Evolutionary conservation across 2,888 invertebrate species (phyloP).

Genomic region (Panzeria rudis): DNA sequence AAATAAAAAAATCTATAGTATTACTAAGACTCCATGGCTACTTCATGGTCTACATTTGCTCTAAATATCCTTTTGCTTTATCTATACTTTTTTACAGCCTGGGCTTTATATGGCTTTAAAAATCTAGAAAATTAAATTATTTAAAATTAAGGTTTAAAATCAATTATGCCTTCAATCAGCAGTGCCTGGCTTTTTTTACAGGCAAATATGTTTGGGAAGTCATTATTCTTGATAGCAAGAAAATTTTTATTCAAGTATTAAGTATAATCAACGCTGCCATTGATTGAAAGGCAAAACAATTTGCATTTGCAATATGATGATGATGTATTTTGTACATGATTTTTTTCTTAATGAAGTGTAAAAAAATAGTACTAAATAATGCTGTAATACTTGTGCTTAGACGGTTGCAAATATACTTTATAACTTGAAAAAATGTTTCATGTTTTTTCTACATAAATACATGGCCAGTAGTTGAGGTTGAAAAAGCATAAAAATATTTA

Average conservation of each 20-base stretch:
- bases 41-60: too few relatives aligned
- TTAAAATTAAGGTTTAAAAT: background rate
- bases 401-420: background rate
- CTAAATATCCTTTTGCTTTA: too few relatives aligned
- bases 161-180: background rate
- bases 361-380: background rate
- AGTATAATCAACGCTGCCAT: background rate
- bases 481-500: slow-evolving; percentile 10
- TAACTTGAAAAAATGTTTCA: background rate
- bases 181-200: background rate
- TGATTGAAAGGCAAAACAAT: background rate
- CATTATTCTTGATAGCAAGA: background rate
- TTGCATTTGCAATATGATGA: background rate
- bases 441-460: background rate
- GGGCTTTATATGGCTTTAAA: too few relatives aligned
- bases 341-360: background rate
- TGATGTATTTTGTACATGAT: background rate
- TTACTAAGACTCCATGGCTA: too few relatives aligned
- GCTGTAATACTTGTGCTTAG: background rate
- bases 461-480: background rate
- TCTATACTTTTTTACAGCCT: too few relatives aligned
- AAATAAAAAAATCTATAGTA: too few relatives aligned
- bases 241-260: background rate
- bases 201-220: background rate
- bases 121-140: too few relatives aligned